phyloP scores from a whole-genome alignment of 2,797 vertebrate species.

The Glyptemys insculpta region DNA sequence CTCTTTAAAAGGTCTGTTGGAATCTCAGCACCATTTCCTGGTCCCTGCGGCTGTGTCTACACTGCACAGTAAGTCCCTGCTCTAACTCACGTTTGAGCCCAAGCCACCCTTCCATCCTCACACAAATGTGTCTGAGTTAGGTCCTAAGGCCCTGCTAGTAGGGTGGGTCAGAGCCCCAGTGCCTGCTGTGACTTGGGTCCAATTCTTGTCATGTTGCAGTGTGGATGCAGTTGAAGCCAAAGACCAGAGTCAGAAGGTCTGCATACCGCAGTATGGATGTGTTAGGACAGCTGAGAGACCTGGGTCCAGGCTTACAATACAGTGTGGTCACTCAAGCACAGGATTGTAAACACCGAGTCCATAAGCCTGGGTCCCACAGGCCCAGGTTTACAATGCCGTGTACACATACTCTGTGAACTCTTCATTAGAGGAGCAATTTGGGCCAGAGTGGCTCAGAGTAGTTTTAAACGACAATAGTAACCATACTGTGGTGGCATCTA shows the following conservation, averaged over 20 bases:
- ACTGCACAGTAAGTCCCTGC: neutral
- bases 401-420: neutral
- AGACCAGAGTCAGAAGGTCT: neutral
- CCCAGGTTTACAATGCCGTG: neutral
- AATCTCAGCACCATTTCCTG: neutral
- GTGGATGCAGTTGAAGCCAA: neutral
- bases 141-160: neutral
- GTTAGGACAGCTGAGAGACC: neutral
- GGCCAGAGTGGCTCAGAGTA: neutral
- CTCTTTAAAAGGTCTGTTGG: neutral
- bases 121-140: neutral
- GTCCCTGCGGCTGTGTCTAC: neutral
- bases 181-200: neutral
- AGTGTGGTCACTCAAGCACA: neutral
- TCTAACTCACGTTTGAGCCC: neutral
- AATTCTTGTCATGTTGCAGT: neutral
- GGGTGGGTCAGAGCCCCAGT: neutral
- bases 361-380: neutral
- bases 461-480: neutral
- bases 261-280: neutral
- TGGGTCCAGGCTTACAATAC: neutral
- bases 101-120: no score
- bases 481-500: neutral
- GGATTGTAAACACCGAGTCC: neutral
- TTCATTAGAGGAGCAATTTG: neutral